Evolutionary conservation across 2,888 invertebrate genomes (phyloP), one percentile per base, ranked within the genome.

Genomic region (Eurois occulta): DNA sequence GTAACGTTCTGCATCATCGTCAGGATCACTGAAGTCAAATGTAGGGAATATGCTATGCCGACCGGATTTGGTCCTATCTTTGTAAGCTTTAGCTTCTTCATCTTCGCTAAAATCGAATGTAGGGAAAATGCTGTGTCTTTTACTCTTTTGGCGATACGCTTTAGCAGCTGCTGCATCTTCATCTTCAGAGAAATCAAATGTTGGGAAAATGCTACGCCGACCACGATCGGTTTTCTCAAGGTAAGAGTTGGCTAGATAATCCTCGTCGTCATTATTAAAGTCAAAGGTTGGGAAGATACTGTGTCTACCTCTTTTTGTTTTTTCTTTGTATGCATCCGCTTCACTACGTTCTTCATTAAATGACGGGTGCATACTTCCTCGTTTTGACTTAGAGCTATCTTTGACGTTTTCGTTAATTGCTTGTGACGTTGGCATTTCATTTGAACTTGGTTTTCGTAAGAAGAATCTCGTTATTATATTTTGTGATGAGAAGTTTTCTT

Each of bases 261-360:
- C 93, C 66, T 92, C 91, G 73, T 95, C 94, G 70, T 95, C 94
- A 68, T 95, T 91, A 84, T 93, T 91, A 81, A 95, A 96, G 78
- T 96, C 95, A 82, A 96, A 96, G 7, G 94, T 92, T 24, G 95
- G 95, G 65, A 95, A 95, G 74, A 95, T 95, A 74, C 95, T 95
- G 66, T 93, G 94, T 78, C 95, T 91, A 11, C 95, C 95, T 70
- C 91, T 92, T 90, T 93, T 95, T 0, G 95, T 95, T 87, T 94
- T 95, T 86, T 95, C 95, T 90, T 94, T 96, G 78, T 95, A 95
- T 10, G 88, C 90, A 58, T 95, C 94, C 69, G 93, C 90, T 24
- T 95, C 94, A 78, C 82, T 93, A 72, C 91, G 93, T 35, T 94
- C 92, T 75, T 93, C 91, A 58, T 91, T 90, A 78, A 95, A 94